Evolutionary conservation across 2,888 invertebrate genomes (phyloP), one percentile per base, ranked within the genome.

Genomic region (Aromia moschata): DNA sequence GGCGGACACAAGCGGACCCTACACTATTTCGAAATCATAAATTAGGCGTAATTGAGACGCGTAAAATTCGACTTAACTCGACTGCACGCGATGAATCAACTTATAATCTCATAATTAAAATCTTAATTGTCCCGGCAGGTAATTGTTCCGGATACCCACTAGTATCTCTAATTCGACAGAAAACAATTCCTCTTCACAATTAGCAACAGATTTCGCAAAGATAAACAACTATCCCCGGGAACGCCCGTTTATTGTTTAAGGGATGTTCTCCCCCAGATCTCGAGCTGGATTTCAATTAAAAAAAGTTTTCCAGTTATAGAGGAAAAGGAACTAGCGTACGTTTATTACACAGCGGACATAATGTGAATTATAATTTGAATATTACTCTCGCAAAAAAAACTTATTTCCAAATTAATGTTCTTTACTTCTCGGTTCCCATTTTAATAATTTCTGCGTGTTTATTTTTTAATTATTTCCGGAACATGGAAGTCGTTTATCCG

Each of bases 381-480:
- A 33, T 25, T 9, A 9, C 7, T 25, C 33, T 10, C 33, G 33
- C 33, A 7, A 33, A 25, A 33, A 33, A 2, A 33, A 33, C 33
- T 33, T 41, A 43, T 25, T 43, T 43, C 25, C 14, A 43, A 43
- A 43, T 43, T 43, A 43, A 43, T 43, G 18, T 25, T 12, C 18
- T 1, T 20, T 12, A 18, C 25, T 7, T 20, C 43, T 43, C 7
- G 14, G 40, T 40, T 40, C 17, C 17, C 17, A 17, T 40, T 40
- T 40, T n/a, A 40, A 40, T 40, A 40, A 16, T 3, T 15, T 40
- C 17, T 3, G 11, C n/a, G 17, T 16, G 18, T 40, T 40, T 40
- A 40, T 40, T 17, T 40, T 10, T 17, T 25, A 25, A 25, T 25
- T 25, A 25, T 25, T n/a, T n/a, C n/a, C n/a, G n/a, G n/a, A n/a